A percentile compares a stretch with the other conserved stretches of the same genome.
Evolutionary conservation across 2,888 invertebrate genomes (phyloP).

Genomic region (Acanthacorydalis orientalis): DNA sequence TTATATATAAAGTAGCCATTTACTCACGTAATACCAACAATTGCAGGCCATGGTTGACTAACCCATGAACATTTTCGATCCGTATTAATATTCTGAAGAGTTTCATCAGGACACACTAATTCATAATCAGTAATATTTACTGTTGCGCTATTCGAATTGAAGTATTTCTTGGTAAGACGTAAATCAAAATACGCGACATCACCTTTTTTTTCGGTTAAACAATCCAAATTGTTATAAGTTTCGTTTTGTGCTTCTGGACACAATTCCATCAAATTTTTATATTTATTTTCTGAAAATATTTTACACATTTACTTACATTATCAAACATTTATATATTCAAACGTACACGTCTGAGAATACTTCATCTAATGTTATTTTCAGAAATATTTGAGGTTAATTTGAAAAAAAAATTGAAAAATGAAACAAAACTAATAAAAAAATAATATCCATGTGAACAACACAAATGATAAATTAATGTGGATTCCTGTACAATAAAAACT

Average conservation of each 20-base stretch:
- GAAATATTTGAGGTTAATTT: neutral
- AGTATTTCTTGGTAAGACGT: conserved; percentile 18
- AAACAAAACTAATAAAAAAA: too few relatives aligned
- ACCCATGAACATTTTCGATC: conserved; percentile 35
- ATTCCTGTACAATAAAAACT: too few relatives aligned
- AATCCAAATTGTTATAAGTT: conserved; percentile 33
- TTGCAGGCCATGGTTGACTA: conserved; percentile 37
- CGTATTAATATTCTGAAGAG: neutral
- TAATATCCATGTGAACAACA: too few relatives aligned
- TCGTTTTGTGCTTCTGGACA: conserved; percentile 18
- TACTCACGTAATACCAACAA: conserved; percentile 31
- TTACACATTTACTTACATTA: too few relatives aligned
- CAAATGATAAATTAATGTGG: too few relatives aligned
- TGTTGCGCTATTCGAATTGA: conserved; percentile 15
- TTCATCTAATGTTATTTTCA: neutral
- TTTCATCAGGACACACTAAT: neutral
- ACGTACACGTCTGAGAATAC: too few relatives aligned
- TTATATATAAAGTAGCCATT: neutral
- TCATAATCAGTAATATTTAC: neutral
- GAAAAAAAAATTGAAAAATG: too few relatives aligned
- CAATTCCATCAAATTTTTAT: neutral
- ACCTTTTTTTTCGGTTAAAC: conserved; percentile 28
- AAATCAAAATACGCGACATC: conserved; percentile 33
- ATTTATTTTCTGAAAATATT: neutral
- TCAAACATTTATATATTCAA: too few relatives aligned